Conservation (phyloP, 2,797 vertebrate genomes). For the Paguma larvata region DNA sequence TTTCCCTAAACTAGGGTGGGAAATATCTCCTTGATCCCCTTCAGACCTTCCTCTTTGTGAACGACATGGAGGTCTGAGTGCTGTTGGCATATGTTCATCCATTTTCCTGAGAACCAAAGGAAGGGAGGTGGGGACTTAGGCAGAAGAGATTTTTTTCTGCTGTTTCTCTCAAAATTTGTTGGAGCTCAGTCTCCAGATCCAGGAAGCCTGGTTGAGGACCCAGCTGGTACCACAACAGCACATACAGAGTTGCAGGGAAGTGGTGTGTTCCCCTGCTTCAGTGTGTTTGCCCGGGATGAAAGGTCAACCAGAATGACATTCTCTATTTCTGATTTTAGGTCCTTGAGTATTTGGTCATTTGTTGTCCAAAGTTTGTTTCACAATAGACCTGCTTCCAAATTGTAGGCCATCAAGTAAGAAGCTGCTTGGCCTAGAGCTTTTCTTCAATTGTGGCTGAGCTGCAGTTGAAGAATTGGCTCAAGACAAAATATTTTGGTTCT, state of each 20-base stretch:
- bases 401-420: not conserved
- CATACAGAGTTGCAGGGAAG: not conserved
- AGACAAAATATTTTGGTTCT: not conserved
- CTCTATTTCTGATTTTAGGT: not conserved
- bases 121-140: not conserved
- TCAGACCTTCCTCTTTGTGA: not conserved
- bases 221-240: not conserved
- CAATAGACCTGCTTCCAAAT: not conserved
- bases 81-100: not conserved
- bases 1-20: not conserved
- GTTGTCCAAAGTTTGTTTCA: not conserved
- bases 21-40: not conserved
- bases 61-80: not conserved
- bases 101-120: not conserved
- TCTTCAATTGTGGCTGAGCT: not conserved
- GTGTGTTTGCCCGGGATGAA: not conserved
- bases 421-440: not conserved
- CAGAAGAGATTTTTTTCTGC: not conserved
- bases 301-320: not conserved
- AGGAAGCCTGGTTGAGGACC: not conserved
- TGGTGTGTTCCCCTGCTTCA: not conserved
- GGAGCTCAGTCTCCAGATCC: not conserved
- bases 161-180: not conserved
- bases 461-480: not conserved
- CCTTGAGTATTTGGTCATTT: not conserved